Percentiles rank a stretch among this genome's conserved stretches.
phyloP scores from a whole-genome alignment of 2,113 vertebrate species.

The Rostratula benghalensis region DNA sequence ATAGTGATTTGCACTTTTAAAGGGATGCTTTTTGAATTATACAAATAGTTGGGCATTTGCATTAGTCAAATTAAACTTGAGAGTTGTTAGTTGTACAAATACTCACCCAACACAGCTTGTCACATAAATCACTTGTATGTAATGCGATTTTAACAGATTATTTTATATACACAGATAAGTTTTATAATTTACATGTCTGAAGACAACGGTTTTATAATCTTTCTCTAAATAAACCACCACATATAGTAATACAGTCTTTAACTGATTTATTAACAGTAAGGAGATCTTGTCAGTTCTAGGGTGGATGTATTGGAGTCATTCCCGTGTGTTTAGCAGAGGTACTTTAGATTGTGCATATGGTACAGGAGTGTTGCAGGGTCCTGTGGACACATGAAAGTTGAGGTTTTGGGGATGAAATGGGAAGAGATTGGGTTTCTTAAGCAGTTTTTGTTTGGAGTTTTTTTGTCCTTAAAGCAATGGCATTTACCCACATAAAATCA shows the following conservation, averaged over 20 bases:
- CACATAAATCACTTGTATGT: no score
- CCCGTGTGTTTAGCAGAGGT: neutral
- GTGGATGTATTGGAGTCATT: neutral
- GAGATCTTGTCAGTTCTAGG: neutral
- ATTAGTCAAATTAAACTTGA: neutral
- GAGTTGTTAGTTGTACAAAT: neutral
- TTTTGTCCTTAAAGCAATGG: neutral
- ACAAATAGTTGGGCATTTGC: neutral
- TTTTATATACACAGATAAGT: neutral
- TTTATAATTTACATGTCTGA: neutral
- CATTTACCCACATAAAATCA: neutral
- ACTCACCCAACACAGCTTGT: neutral
- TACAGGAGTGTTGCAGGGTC: neutral
- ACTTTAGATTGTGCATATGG: rapidly evolving
- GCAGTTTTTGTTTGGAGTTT: neutral
- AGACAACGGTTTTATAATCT: neutral
- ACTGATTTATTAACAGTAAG: neutral
- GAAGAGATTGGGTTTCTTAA: neutral
- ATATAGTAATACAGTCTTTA: neutral
- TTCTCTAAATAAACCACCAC: neutral
- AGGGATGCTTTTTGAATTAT: neutral
- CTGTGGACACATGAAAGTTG: neutral
- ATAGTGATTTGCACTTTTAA: neutral
- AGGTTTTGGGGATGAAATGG: neutral
- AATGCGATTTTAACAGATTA: no score